These are phyloP conservation scores for Cynaeus angustus DNA, from an alignment of 2,888 invertebrate genomes.

Conservation along the genomic window DNA sequence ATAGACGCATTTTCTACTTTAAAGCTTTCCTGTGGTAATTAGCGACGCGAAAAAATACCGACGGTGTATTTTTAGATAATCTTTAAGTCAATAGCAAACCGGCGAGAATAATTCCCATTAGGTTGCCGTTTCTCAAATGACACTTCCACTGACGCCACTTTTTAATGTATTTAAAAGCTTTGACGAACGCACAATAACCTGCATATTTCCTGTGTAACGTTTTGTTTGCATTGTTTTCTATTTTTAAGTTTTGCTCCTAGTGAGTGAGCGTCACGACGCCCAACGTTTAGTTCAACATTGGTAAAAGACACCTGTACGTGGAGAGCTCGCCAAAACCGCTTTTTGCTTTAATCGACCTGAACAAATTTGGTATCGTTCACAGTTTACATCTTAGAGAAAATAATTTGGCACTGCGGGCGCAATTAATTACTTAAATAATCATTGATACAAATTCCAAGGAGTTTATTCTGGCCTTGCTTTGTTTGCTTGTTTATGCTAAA, in stretches of 20 bases:
- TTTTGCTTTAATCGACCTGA: conserved; percentile 9
- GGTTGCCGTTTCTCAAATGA: conserved; percentile 43
- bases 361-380: conserved; percentile 11
- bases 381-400: neutral
- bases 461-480: neutral
- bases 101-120: conserved; percentile 45
- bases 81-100: conserved; percentile 43
- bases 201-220: conserved; percentile 21
- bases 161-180: conserved; percentile 9
- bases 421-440: too few relatives aligned
- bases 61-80: conserved; percentile 48
- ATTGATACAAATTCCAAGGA: neutral
- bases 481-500: neutral
- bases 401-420: too few relatives aligned
- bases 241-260: conserved; percentile 23
- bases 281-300: conserved; percentile 20
- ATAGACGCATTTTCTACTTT: conserved; percentile 30
- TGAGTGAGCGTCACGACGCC: conserved; percentile 17
- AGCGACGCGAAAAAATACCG: conserved; percentile 31
- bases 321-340: conserved; percentile 8
- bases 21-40: conserved; percentile 44
- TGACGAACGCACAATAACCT: conserved; percentile 21
- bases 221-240: conserved; percentile 34
- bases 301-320: conserved; percentile 36
- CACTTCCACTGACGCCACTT: conserved; percentile 40